Base-by-base conservation (phyloP, 2,113 vertebrate species). In the Gymnarchus niloticus region DNA sequence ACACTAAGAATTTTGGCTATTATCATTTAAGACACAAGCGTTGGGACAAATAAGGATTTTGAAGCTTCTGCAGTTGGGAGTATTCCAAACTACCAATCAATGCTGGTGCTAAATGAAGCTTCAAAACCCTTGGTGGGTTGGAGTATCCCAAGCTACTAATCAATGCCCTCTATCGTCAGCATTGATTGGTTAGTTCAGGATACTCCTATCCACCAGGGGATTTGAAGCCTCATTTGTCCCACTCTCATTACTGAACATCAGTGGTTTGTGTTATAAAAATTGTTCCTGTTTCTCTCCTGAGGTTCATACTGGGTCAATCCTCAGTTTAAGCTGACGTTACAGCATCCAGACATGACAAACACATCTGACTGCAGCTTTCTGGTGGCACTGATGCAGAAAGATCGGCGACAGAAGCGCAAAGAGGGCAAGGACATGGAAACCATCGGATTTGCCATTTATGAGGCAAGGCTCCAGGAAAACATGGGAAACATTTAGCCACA, bases 301-400 rank as follows among this genome's bases (percentile, higher is more conserved):
- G 98, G 96, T 14, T 96, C 98, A 0, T 99, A 98, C 93, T 99
- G 98, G 98, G 94, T 98, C 21, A 99, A 99, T 88, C 98, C 98
- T 0, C 98, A 99, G 92, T 99, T 54, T 6, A 48, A 28, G 80
- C 23, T 52, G 80, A 82, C 12, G 9, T 12, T 33, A 14, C 46
- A 21, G 12, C 25, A 97, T 87, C 93, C 95, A 0, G 96, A 98
- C 0, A 52, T 87, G 0, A 7, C 90, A 0, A 90, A 90, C 0
- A 89, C 95, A 25, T 90, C 93, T 0, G 96, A 96, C 14, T 99
- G 97, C 93, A 99, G 95, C 89, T 97, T 99, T 87, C 88, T 99
- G 87, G 93, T 98, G 0, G 96, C 96, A 0, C 95, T 99, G 61
- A 99, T 99, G 98, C 98, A 99, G 92, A 99, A 99, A 83, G 91